Conservation (phyloP, 2,888 invertebrate genomes). For the Pandemis heparana region DNA sequence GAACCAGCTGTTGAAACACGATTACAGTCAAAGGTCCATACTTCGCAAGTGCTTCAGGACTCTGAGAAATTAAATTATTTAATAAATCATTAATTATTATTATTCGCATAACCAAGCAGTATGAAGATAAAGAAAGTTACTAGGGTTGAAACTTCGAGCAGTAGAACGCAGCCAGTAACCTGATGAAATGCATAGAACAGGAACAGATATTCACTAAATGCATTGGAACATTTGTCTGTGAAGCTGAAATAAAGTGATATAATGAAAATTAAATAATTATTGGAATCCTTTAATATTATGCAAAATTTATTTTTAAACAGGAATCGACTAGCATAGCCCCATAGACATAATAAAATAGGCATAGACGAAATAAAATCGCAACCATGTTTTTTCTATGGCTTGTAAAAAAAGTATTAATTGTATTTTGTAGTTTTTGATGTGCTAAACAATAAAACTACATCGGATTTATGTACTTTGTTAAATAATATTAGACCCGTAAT, state of each 20-base stretch:
- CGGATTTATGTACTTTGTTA: too few species aligned
- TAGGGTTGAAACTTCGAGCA: conserved; percentile 14
- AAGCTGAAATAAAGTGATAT: neutral
- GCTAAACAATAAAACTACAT: too few species aligned
- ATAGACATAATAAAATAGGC: too few species aligned
- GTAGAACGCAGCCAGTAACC: conserved; percentile 17
- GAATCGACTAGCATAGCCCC: too few species aligned
- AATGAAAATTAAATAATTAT: neutral
- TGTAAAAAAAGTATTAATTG: too few species aligned
- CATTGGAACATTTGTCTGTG: conserved; percentile 9
- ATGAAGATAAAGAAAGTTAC: neutral
- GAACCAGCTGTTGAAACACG: conserved; percentile 22
- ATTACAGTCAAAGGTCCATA: conserved; percentile 13
- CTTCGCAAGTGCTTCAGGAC: conserved; percentile 11
- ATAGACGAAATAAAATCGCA: too few species aligned
- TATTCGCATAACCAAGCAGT: too few species aligned
- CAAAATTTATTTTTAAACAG: neutral
- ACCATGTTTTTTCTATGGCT: too few species aligned
- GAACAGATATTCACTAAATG: conserved; percentile 19
- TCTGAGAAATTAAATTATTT: conserved; percentile 3
- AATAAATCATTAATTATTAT: too few species aligned
- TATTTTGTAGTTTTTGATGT: too few species aligned
- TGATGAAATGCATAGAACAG: conserved; percentile 17
- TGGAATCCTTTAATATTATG: neutral
- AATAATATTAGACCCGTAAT: too few species aligned